Percentiles rank a stretch among this genome's conserved stretches.
Evolutionary conservation across 2,113 vertebrate species (phyloP).

Genomic region (Cyphomyrus discorhynchus): DNA sequence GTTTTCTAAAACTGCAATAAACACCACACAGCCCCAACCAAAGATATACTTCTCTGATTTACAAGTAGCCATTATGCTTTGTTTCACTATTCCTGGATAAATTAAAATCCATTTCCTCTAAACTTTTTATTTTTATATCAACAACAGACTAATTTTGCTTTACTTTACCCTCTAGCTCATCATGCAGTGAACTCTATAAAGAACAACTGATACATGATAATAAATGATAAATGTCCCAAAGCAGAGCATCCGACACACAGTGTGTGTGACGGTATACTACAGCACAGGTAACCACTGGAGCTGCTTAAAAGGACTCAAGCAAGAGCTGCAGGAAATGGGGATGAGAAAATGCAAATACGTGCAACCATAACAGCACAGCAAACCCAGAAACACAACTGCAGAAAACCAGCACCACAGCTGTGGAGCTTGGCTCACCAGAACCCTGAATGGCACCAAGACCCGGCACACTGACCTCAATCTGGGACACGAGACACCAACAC

Average conservation of each 20-base stretch:
- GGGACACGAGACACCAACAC: not conserved
- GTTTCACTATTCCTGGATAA: not conserved
- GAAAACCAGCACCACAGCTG: not conserved
- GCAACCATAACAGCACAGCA: not conserved
- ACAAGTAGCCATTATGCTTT: not conserved
- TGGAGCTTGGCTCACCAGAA: not conserved
- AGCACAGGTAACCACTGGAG: not conserved
- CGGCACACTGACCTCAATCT: not conserved
- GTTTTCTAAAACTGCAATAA: not conserved
- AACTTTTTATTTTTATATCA: not conserved
- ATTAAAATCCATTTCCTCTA: not conserved
- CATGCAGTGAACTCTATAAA: not conserved
- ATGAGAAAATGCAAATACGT: not conserved
- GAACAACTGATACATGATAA: not conserved
- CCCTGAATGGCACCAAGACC: not conserved
- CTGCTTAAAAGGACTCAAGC: not conserved
- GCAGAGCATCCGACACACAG: not conserved
- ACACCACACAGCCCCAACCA: not conserved
- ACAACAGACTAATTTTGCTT: not conserved
- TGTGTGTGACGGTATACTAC: not conserved
- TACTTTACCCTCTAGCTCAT: not conserved
- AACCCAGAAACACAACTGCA: not conserved
- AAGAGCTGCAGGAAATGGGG: not conserved
- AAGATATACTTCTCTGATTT: not conserved
- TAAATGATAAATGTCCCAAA: not conserved